Base-by-base conservation (phyloP, 2,113 vertebrate genomes). In the Pseudorasbora parva region DNA sequence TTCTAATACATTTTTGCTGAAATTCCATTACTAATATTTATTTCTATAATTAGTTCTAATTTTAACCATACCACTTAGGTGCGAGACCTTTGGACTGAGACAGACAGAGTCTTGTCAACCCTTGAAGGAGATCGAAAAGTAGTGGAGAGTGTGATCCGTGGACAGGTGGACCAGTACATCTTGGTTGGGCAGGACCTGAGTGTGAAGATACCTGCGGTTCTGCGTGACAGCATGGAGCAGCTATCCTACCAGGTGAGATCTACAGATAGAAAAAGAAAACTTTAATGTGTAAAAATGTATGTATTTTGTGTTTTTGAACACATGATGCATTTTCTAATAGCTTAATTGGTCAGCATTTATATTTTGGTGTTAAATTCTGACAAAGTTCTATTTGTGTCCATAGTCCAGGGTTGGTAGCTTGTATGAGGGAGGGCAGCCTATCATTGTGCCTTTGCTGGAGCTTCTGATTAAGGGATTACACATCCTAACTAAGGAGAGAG, bases 391-490 rank as follows among this genome's bases (percentile, higher is more conserved):
- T 74, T 23, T 74, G 69, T 72, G 43, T 72, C 69, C 23, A 54
- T 88, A 97, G 97, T 54, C 90, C 62, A 93, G 86, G 82, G 89
- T 89, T 0, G 95, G 93, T 85, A 94, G 93, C 49, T 1, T 96
- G 81, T 97, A 97, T 81, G 94, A 97, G 91, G 91, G 10, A 59
- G 93, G 90, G 78, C 95, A 97, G 83, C 90, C 96, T 75, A 96
- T 96, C 87, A 87, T 96, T 15, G 83, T 97, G 89, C 91, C 92
- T 54, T 77, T 97, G 87, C 85, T 97, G 88, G 94, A 95, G 71
- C 90, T 99, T 88, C 85, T 95, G 86, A 97, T 95, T 89, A 96
- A 96, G 84, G 88, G 94, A 4, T 88, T 97, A 86, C 92, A 89
- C 45, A 47, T 93, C 21, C 51, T 98, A 75, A 93, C 59, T 64